Percentiles rank a stretch among this genome's conserved stretches.
Conservation (phyloP, 2,888 invertebrate species). For the Desoria tigrina region DNA sequence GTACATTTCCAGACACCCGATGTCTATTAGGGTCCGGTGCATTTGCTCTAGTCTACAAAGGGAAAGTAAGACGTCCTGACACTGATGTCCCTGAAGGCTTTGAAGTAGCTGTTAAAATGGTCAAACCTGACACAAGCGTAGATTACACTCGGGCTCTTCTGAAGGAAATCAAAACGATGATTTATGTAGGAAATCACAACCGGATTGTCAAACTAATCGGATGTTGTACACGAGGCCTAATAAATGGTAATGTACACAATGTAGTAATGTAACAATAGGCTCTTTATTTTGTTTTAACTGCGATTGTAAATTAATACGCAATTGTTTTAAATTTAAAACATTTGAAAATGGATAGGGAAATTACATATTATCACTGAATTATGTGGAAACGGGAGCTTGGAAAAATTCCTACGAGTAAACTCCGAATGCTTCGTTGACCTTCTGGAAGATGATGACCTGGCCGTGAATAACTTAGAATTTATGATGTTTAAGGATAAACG, state of each 20-base stretch:
- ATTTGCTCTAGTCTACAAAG: conserved; percentile 34
- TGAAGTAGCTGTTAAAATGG: conserved; percentile 33
- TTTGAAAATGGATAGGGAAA: no score
- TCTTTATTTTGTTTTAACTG: no score
- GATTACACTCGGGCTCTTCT: conserved; percentile 14
- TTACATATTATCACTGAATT: conserved; percentile 18
- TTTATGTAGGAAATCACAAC: no score
- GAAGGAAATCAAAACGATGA: no score
- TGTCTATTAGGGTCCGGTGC: conserved; percentile 19
- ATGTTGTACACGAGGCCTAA: no score
- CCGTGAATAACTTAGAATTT: not conserved
- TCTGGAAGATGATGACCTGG: conserved; percentile 8
- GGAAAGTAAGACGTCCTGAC: not conserved
- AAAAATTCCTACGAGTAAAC: conserved; percentile 18
- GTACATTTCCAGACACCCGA: not conserved
- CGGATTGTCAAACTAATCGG: no score
- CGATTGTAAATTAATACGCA: no score
- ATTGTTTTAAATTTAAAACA: no score
- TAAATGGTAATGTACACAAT: no score
- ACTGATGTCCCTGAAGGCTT: not conserved
- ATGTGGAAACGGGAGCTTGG: conserved; percentile 22
- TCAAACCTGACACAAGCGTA: conserved; percentile 7
- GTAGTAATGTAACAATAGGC: no score
- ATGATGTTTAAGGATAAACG: no score
- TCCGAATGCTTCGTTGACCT: conserved; percentile 7